phyloP scores from a whole-genome alignment of 2,113 vertebrate genomes.

The Tachuris rubrigastra region DNA sequence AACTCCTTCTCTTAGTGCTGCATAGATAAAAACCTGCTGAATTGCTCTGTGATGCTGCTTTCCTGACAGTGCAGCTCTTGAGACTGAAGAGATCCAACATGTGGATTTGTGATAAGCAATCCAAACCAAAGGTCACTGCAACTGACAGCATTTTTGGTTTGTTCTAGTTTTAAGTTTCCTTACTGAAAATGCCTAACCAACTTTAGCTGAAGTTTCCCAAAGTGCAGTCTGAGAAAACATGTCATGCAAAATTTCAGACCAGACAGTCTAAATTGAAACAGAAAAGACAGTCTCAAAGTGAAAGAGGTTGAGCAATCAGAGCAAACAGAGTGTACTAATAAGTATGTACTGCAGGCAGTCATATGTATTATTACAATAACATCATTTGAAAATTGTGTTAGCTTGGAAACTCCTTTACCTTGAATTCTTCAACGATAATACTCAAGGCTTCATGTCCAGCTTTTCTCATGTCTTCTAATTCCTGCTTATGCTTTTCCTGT shows the following conservation, averaged over 20 bases:
- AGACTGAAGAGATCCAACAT: background rate
- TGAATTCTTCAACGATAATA: constrained; percentile 84
- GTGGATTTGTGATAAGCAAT: background rate
- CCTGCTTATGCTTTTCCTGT: constrained; percentile 79
- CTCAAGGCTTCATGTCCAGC: constrained; percentile 80
- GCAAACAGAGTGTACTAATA: background rate
- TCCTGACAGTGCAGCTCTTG: background rate
- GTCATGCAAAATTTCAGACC: background rate
- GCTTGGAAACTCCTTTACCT: constrained; percentile 63
- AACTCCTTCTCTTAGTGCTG: background rate
- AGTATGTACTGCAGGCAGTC: background rate
- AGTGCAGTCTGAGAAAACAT: background rate
- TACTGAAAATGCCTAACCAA: background rate
- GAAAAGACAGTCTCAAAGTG: background rate
- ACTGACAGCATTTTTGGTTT: background rate
- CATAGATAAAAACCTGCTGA: background rate
- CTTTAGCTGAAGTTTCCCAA: background rate
- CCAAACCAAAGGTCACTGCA: background rate
- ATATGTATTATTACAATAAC: background rate
- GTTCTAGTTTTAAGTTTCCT: background rate
- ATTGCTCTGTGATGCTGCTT: background rate
- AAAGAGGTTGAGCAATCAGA: background rate
- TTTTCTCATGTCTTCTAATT: constrained; percentile 80
- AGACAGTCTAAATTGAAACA: background rate
- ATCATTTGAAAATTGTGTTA: background rate